These are phyloP conservation scores for Manduca sexta DNA, from an alignment of 1,140 invertebrate genomes.

Conservation along the genomic window DNA sequence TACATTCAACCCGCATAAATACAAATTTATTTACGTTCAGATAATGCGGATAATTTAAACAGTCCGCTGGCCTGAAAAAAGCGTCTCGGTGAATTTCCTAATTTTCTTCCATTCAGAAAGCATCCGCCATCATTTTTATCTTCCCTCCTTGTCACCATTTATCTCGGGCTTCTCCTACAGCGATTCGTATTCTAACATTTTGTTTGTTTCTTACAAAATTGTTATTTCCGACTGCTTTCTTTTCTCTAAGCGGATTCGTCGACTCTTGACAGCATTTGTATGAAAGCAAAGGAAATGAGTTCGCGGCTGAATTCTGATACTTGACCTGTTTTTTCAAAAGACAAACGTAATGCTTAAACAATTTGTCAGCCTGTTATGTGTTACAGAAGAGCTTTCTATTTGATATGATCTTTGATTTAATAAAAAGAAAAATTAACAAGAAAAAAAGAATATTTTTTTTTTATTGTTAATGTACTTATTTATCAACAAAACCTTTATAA, in stretches of 20 bases:
- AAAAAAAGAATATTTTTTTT: no score
- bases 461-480: no score
- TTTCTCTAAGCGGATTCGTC: slow-evolving; percentile 61
- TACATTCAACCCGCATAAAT: slow-evolving; percentile 20
- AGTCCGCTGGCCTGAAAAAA: slow-evolving; percentile 43
- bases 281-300: slow-evolving; percentile 61
- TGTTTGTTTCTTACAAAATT: slow-evolving; percentile 68
- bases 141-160: slow-evolving; percentile 60
- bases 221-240: slow-evolving; percentile 66
- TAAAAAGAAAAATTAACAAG: no score
- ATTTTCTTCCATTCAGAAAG: slow-evolving; percentile 62
- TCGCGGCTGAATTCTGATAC: slow-evolving; percentile 46
- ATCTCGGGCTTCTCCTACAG: slow-evolving; percentile 54
- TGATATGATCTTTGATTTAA: not conserved
- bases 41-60: slow-evolving; percentile 50
- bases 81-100: slow-evolving; percentile 58
- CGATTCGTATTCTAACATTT: slow-evolving; percentile 58
- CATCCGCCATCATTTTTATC: slow-evolving; percentile 67
- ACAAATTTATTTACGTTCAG: slow-evolving; percentile 27
- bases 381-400: not conserved
- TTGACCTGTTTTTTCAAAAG: slow-evolving; percentile 41
- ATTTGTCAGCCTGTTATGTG: slow-evolving; percentile 20
- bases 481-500: no score
- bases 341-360: slow-evolving; percentile 36
- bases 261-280: slow-evolving; percentile 47